These are phyloP conservation scores for Elmis aenea DNA, from an alignment of 2,888 invertebrate genomes.

Conservation along the genomic window DNA sequence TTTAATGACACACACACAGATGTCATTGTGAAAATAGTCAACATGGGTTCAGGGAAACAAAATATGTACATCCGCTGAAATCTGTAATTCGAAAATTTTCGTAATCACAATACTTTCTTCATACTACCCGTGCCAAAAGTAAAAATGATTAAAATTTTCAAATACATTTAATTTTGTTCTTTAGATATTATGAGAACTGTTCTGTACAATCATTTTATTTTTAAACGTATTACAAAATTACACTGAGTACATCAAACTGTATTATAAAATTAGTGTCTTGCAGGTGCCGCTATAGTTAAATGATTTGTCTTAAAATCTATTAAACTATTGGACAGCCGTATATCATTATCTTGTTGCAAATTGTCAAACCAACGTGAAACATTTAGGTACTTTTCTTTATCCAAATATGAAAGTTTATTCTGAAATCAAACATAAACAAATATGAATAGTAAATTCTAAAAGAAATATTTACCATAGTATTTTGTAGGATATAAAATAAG, in stretches of 20 bases:
- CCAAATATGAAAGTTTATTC: constrained; percentile 58
- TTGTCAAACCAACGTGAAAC: constrained; percentile 76
- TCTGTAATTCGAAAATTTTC: too few species aligned
- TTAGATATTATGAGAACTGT: too few species aligned
- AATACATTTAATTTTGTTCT: too few species aligned
- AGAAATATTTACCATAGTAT: constrained; percentile 57
- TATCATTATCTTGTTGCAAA: constrained; percentile 62
- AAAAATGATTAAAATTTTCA: too few species aligned
- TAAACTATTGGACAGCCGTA: constrained; percentile 51
- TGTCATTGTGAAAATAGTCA: too few species aligned
- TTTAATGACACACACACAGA: too few species aligned
- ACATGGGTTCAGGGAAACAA: too few species aligned
- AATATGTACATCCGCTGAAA: too few species aligned
- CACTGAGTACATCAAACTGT: background rate
- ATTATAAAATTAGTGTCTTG: constrained; percentile 24
- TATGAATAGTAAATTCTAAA: constrained; percentile 16
- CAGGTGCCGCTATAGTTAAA: constrained; percentile 36
- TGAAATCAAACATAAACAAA: constrained; percentile 44
- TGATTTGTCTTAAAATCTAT: constrained; percentile 48
- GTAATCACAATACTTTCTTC: too few species aligned
- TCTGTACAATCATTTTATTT: too few species aligned
- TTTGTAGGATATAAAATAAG: constrained; percentile 61
- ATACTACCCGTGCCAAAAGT: too few species aligned
- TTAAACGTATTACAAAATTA: too few species aligned
- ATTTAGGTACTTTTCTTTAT: constrained; percentile 64